These are phyloP conservation scores for Leptatherina wallacei DNA, from an alignment of 2,797 vertebrate genomes.

Conservation along the genomic window DNA sequence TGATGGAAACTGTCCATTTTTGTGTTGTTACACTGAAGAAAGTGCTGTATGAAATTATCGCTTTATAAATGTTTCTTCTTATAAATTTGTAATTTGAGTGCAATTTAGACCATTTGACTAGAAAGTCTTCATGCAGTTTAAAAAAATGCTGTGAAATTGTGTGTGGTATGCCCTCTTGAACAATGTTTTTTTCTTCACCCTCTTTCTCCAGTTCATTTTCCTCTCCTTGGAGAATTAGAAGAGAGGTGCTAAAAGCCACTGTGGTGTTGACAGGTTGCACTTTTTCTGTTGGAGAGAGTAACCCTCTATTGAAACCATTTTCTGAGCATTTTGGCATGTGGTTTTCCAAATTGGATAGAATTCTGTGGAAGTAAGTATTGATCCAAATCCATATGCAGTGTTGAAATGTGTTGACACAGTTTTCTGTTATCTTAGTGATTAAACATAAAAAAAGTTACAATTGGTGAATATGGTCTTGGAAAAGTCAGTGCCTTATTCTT, in stretches of 20 bases:
- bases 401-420: not conserved
- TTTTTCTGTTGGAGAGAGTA: constrained; percentile 15
- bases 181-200: constrained; percentile 31
- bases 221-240: constrained; percentile 38
- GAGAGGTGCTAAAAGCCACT: constrained; percentile 68
- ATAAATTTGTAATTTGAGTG: not conserved
- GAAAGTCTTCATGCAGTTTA: not conserved
- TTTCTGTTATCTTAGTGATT: not conserved
- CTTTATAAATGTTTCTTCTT: not conserved
- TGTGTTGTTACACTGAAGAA: not conserved
- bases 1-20: not conserved
- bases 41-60: not conserved
- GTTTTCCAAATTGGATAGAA: constrained; percentile 16
- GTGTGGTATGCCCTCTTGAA: constrained; percentile 20
- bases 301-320: constrained; percentile 30
- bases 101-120: not conserved
- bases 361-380: not conserved
- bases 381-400: not conserved
- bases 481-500: not conserved
- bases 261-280: constrained; percentile 37
- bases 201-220: constrained; percentile 34
- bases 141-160: constrained; percentile 1
- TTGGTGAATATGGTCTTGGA: not conserved
- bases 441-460: not conserved
- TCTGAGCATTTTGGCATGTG: not conserved